These are phyloP conservation scores for Incurvaria masculella DNA, from an alignment of 2,888 invertebrate species.

Conservation along the genomic window DNA sequence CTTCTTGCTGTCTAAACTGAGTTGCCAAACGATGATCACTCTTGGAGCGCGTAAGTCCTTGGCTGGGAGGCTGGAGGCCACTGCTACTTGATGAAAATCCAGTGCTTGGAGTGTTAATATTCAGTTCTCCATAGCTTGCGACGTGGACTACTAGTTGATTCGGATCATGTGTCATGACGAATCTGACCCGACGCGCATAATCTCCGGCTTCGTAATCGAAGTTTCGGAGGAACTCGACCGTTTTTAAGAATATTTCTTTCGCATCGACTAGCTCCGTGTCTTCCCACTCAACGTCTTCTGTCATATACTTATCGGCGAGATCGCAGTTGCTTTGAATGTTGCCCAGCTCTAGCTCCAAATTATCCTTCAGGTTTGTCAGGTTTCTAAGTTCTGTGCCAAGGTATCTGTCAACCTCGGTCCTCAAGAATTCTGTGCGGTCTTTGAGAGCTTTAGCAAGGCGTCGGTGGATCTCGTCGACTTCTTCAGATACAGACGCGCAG, in stretches of 20 bases:
- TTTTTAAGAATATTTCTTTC: slow-evolving; percentile 94
- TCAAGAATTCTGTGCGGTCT: slow-evolving; percentile 83
- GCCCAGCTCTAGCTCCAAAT: slow-evolving; percentile 89
- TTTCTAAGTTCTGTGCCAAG: slow-evolving; percentile 83
- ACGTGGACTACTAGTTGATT: slow-evolving; percentile 87
- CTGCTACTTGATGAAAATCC: slow-evolving; percentile 52
- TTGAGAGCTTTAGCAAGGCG: slow-evolving; percentile 84
- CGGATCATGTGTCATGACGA: slow-evolving; percentile 88
- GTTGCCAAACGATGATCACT: slow-evolving; percentile 89
- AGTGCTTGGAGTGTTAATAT: slow-evolving; percentile 65
- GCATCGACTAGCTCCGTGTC: slow-evolving; percentile 91
- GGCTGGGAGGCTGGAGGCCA: slow-evolving; percentile 60
- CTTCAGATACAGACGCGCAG: slow-evolving; percentile 85
- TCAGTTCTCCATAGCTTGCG: slow-evolving; percentile 86
- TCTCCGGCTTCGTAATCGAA: slow-evolving; percentile 93
- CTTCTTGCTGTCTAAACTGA: slow-evolving; percentile 85
- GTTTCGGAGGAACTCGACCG: slow-evolving; percentile 91
- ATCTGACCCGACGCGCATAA: slow-evolving; percentile 80
- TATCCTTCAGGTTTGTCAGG: slow-evolving; percentile 84
- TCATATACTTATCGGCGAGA: slow-evolving; percentile 91
- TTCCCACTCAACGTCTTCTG: slow-evolving; percentile 87
- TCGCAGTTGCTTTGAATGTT: slow-evolving; percentile 97
- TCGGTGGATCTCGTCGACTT: slow-evolving; percentile 90
- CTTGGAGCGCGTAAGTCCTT: slow-evolving; percentile 87
- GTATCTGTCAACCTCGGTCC: slow-evolving; percentile 91